Evolutionary conservation across 35 echinoderm and acorn worm species (phyloP).

Genomic region (Apostichopus californicus): DNA sequence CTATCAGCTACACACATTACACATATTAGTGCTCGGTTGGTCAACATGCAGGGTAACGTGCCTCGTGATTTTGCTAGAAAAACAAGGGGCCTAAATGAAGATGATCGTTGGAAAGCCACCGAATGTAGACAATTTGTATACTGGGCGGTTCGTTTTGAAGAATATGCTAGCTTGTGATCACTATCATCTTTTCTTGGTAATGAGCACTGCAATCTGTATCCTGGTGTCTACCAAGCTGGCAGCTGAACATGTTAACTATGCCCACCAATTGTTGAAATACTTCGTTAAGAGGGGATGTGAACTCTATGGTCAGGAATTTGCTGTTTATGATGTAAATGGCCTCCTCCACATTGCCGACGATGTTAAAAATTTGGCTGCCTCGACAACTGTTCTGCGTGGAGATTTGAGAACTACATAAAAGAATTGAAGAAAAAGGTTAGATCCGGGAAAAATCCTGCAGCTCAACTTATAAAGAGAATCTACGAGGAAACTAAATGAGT

Average conservation of each 20-base stretch:
- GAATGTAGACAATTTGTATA: slow-evolving; percentile 66
- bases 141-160: slow-evolving; percentile 50
- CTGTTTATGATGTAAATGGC: slow-evolving; percentile 80
- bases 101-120: slow-evolving; percentile 78
- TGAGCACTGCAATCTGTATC: slow-evolving; percentile 70
- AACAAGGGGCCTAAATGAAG: slow-evolving; percentile 46
- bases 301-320: slow-evolving; percentile 71
- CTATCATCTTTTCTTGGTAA: slow-evolving; percentile 62
- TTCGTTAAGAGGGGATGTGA: slow-evolving; percentile 53
- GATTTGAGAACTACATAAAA: slow-evolving; percentile 74
- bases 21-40: slow-evolving; percentile 55
- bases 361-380: slow-evolving; percentile 52
- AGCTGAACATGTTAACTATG: slow-evolving; percentile 33
- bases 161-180: slow-evolving; percentile 19
- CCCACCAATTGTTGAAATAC: slow-evolving; percentile 53
- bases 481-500: no score
- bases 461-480: slow-evolving; percentile 59
- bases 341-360: slow-evolving; percentile 72
- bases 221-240: slow-evolving; percentile 28
- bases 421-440: slow-evolving; percentile 64
- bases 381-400: slow-evolving; percentile 55
- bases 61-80: slow-evolving; percentile 67
- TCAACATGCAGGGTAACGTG: background rate
- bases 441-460: slow-evolving; percentile 58
- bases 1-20: slow-evolving; percentile 33